phyloP scores from a whole-genome alignment of 1,140 invertebrate species.

The Galleria mellonella region DNA sequence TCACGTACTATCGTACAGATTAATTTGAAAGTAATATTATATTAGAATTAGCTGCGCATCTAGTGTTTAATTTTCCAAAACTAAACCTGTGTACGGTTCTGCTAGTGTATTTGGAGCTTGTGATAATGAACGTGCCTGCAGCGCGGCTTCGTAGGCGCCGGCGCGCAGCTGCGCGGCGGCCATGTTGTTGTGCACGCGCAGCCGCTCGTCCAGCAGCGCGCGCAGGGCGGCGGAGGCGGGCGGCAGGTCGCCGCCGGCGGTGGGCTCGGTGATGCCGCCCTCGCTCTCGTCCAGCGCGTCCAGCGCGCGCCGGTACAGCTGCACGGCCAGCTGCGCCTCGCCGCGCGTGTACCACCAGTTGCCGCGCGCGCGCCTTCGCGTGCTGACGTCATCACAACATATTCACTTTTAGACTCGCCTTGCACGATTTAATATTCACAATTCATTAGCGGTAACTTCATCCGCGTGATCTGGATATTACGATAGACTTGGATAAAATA shows the following conservation, averaged over 20 bases:
- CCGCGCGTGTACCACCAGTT: slow-evolving; percentile 91
- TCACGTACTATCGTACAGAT: too few relatives aligned
- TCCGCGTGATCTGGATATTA: too few relatives aligned
- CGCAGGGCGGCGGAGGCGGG: slow-evolving; percentile 34
- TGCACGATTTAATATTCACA: too few relatives aligned
- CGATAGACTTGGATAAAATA: too few relatives aligned
- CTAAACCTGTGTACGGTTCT: too few relatives aligned
- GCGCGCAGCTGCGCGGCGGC: slow-evolving; percentile 92
- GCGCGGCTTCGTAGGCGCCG: slow-evolving; percentile 86
- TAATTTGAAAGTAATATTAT: too few relatives aligned
- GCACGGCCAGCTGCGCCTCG: slow-evolving; percentile 85
- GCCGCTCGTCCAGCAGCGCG: slow-evolving; percentile 81
- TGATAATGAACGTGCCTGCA: slow-evolving; percentile 50
- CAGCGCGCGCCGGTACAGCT: slow-evolving; percentile 88
- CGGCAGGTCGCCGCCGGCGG: slow-evolving; percentile 34
- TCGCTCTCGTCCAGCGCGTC: slow-evolving; percentile 85
- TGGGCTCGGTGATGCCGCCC: slow-evolving; percentile 69
- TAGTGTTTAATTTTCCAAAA: too few relatives aligned
- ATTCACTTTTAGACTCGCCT: too few relatives aligned
- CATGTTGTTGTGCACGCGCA: slow-evolving; percentile 92
- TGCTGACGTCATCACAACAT: slow-evolving; percentile 70
- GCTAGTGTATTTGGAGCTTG: too few relatives aligned
- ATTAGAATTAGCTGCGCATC: too few relatives aligned
- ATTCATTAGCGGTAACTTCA: too few relatives aligned
- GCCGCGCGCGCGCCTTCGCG: slow-evolving; percentile 86